These are phyloP conservation scores for Heteromormyrus szaboi DNA, from an alignment of 2,797 vertebrate species.

Conservation along the genomic window DNA sequence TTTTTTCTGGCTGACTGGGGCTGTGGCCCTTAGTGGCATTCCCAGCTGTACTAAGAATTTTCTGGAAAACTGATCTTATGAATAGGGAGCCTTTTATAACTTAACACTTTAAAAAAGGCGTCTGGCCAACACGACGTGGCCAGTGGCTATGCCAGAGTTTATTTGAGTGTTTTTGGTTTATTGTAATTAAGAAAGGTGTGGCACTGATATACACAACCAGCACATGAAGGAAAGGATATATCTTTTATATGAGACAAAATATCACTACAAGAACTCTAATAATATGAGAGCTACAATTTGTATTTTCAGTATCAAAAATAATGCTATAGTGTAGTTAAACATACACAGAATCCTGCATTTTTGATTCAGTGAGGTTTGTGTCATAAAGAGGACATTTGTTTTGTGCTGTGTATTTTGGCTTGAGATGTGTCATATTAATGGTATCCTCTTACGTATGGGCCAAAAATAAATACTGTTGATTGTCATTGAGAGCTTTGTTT, in stretches of 20 bases:
- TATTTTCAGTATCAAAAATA: not conserved
- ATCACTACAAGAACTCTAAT: not conserved
- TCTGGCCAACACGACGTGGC: slow-evolving; percentile 24
- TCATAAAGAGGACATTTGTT: slow-evolving; percentile 11
- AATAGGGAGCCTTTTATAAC: slow-evolving; percentile 35
- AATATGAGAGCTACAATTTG: not conserved
- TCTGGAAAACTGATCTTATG: slow-evolving; percentile 45
- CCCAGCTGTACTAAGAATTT: slow-evolving; percentile 56
- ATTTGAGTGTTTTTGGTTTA: slow-evolving; percentile 30
- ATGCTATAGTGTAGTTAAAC: not conserved
- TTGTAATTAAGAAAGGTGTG: not conserved
- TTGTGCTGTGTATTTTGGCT: not conserved
- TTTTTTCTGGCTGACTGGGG: slow-evolving; percentile 27
- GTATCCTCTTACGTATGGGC: slow-evolving; percentile 54
- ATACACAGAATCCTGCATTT: not conserved
- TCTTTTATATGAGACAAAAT: not conserved
- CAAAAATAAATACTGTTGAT: slow-evolving; percentile 56
- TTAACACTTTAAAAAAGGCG: slow-evolving; percentile 34
- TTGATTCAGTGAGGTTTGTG: not conserved
- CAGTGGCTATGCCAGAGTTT: not conserved
- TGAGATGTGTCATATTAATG: slow-evolving; percentile 37
- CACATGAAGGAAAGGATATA: not conserved
- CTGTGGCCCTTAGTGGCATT: slow-evolving; percentile 40
- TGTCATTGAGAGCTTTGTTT: slow-evolving; percentile 40
- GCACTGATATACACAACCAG: not conserved